Evolutionary conservation across 2,113 vertebrate species (phyloP).

Genomic region (Vicugna pacos): DNA sequence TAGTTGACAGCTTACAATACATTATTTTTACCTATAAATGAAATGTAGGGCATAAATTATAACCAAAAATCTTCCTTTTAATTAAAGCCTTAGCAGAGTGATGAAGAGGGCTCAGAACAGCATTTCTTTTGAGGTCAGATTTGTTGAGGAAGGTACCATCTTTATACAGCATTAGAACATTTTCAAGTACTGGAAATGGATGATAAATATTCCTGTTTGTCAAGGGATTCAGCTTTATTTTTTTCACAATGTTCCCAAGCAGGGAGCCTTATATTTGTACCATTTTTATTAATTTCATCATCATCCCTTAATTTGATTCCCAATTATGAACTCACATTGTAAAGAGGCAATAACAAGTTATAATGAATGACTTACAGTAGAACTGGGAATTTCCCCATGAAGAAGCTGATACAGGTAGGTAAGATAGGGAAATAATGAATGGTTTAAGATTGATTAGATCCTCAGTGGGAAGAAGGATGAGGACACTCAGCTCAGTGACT

Average conservation of each 20-base stretch:
- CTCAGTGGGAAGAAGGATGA: background rate
- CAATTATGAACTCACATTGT: background rate
- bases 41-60: slow-evolving; percentile 16
- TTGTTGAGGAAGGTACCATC: background rate
- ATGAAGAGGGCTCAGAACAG: background rate
- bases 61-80: background rate
- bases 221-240: background rate
- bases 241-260: background rate
- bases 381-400: background rate
- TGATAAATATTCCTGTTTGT: background rate
- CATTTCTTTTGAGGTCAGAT: slow-evolving; percentile 58
- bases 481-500: background rate
- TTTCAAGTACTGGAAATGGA: background rate
- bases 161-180: background rate
- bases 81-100: slow-evolving; percentile 22
- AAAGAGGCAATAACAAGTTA: background rate
- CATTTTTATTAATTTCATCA: slow-evolving; percentile 37
- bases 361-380: background rate
- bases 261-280: background rate
- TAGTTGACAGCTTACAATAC: background rate
- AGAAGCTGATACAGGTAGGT: background rate
- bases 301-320: background rate
- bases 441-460: background rate
- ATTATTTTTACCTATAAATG: slow-evolving; percentile 50
- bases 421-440: background rate